Evolutionary conservation across 2,888 invertebrate genomes (phyloP).

Genomic region (Oasisia sp.): DNA sequence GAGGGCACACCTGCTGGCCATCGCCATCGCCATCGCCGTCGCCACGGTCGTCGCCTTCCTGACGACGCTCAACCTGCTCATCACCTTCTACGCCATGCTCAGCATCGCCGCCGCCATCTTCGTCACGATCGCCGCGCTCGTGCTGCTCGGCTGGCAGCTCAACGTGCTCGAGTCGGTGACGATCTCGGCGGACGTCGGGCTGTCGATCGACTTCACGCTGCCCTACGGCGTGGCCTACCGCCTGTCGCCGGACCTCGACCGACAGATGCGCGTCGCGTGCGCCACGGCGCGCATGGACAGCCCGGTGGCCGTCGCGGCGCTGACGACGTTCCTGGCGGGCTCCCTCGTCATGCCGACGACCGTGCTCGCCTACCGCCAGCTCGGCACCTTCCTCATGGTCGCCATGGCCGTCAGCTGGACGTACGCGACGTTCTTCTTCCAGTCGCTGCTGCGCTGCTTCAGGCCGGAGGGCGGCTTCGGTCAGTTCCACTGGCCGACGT

Average conservation of each 20-base stretch:
- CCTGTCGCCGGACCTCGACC: slow-evolving; percentile 67
- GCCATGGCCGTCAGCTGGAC: slow-evolving; percentile 91
- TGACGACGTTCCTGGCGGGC: slow-evolving; percentile 90
- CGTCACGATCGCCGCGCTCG: slow-evolving; percentile 75
- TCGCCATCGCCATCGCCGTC: slow-evolving; percentile 79
- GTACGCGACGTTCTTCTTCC: slow-evolving; percentile 68
- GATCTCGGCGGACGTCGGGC: slow-evolving; percentile 90
- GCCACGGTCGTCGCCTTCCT: slow-evolving; percentile 83
- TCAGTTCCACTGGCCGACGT: slow-evolving; percentile 66
- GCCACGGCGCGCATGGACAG: slow-evolving; percentile 75
- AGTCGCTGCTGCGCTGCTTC: slow-evolving; percentile 74
- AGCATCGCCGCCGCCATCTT: slow-evolving; percentile 88
- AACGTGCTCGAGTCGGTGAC: slow-evolving; percentile 94
- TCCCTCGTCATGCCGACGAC: slow-evolving; percentile 87
- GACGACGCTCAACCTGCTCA: slow-evolving; percentile 83
- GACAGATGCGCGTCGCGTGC: slow-evolving; percentile 54
- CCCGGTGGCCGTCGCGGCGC: slow-evolving; percentile 86
- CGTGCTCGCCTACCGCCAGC: slow-evolving; percentile 91
- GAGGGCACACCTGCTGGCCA: slow-evolving; percentile 84
- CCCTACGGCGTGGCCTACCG: slow-evolving; percentile 88
- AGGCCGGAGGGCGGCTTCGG: slow-evolving; percentile 75
- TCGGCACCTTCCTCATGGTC: slow-evolving; percentile 87
- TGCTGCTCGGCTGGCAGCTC: slow-evolving; percentile 83
- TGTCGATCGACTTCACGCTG: slow-evolving; percentile 92
- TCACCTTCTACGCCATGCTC: slow-evolving; percentile 84